phyloP scores from a whole-genome alignment of 1,140 invertebrate genomes.

The Drosophila athabasca region DNA sequence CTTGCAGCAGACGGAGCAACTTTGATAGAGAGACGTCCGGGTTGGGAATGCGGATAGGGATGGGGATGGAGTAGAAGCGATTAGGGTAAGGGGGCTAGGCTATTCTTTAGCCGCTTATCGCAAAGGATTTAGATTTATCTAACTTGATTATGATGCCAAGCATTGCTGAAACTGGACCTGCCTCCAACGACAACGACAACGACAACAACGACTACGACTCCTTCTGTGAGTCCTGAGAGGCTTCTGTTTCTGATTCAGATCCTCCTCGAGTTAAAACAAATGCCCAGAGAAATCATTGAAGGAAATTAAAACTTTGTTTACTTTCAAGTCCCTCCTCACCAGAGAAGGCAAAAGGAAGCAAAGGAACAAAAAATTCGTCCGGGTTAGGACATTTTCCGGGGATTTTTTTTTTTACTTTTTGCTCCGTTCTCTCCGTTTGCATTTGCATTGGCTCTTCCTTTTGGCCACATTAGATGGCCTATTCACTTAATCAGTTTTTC shows the following conservation, averaged over 20 bases:
- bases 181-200: too few species aligned
- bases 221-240: conserved; percentile 10
- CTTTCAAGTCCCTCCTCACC: conserved; percentile 58
- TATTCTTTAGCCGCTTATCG: conserved; percentile 77
- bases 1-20: conserved; percentile 37
- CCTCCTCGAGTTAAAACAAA: conserved; percentile 53
- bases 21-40: conserved; percentile 43
- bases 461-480: conserved; percentile 52
- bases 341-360: not conserved
- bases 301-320: conserved; percentile 81
- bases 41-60: not conserved
- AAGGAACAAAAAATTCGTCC: conserved; percentile 6
- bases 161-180: not conserved
- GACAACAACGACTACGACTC: too few species aligned
- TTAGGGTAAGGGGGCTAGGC: conserved; percentile 12
- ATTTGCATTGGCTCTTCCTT: conserved; percentile 2
- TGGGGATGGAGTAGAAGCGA: too few species aligned
- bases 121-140: conserved; percentile 81
- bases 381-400: conserved; percentile 19
- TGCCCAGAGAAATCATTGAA: conserved; percentile 78
- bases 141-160: conserved; percentile 71
- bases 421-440: not conserved
- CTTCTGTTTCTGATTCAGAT: conserved; percentile 2
- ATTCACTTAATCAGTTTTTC: conserved; percentile 61
- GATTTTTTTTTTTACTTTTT: not conserved